Evolutionary conservation across 1,140 invertebrate species (phyloP), one percentile per base, ranked within the genome.

Genomic region (Mercenaria mercenaria): DNA sequence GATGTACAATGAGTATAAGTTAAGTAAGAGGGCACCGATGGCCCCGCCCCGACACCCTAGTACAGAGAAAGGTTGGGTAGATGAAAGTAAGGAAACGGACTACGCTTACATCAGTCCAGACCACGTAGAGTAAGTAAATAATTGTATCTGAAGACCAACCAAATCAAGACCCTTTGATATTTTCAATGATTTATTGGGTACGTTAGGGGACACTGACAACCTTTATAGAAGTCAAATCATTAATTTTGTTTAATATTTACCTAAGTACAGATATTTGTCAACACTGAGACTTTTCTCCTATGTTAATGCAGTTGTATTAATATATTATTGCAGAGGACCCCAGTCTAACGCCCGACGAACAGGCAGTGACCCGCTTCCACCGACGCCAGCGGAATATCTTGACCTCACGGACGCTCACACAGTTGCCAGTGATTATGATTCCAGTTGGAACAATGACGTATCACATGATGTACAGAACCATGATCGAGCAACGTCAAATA

Each of bases 1-100:
- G 76, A 79, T 79, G 76, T 79, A 79, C n/a, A 79, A 79, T 34
- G 50, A 79, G 3, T 79, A 79, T 37, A 79, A 79, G 29, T 2
- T 79, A 10, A 37, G 6, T 37, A 79, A 79, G 47, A 47, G 76
- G 56, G 29, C 76, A 11, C 76, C 76, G 3, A 56, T 79, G 18
- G 76, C 76, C 29, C 50, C 50, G 0, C 76, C 76, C 1, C 43
- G 76, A 56, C 76, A 47, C 18, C 47, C 47, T 26, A 79, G 76
- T 37, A 79, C 76, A 34, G 47, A 79, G 23, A 79, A 39, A 39
- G 43, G 43, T 47, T 6, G 43, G 6, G 15, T 15, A 47, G 43
- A 47, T 47, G 43, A 47, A 6, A 47, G 43, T 47, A 59, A 59
- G 56, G 26, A n/a, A 20, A 15, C 76, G 23, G 76, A 79, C 8